Evolutionary conservation across 2,888 invertebrate species (phyloP).

Genomic region (Napeogenes inachia): DNA sequence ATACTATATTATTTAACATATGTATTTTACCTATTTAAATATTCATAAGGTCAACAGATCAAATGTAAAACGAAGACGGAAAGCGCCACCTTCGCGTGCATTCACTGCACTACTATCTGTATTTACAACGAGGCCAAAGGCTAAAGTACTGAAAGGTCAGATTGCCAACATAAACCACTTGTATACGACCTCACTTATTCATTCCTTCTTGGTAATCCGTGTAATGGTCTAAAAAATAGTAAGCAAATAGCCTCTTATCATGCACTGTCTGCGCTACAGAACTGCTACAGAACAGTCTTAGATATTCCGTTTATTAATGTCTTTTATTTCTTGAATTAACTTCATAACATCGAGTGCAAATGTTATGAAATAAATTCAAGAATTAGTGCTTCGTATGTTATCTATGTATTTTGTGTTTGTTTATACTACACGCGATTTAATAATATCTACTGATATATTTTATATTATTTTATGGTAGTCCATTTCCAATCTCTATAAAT

Average conservation of each 20-base stretch:
- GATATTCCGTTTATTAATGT: background rate
- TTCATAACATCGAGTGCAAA: too few relatives aligned
- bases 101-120: slow-evolving; percentile 26
- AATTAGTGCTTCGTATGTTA: too few relatives aligned
- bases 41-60: slow-evolving; percentile 6
- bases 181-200: background rate
- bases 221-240: slow-evolving; percentile 1
- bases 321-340: background rate
- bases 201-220: slow-evolving; percentile 1
- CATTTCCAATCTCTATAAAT: background rate
- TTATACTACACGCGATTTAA: too few relatives aligned
- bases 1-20: background rate
- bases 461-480: background rate
- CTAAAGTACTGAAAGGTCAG: slow-evolving; percentile 23
- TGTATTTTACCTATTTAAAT: background rate
- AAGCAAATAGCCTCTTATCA: background rate
- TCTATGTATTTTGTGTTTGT: background rate
- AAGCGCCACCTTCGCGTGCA: slow-evolving; percentile 39
- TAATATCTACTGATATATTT: too few relatives aligned
- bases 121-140: slow-evolving; percentile 28
- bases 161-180: slow-evolving; percentile 19
- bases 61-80: slow-evolving; percentile 31
- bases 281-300: background rate
- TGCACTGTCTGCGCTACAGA: background rate
- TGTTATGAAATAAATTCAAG: too few relatives aligned